Evolutionary conservation across 1,140 invertebrate genomes (phyloP), one percentile per base, ranked within the genome.

Genomic region (Drusus annulatus): DNA sequence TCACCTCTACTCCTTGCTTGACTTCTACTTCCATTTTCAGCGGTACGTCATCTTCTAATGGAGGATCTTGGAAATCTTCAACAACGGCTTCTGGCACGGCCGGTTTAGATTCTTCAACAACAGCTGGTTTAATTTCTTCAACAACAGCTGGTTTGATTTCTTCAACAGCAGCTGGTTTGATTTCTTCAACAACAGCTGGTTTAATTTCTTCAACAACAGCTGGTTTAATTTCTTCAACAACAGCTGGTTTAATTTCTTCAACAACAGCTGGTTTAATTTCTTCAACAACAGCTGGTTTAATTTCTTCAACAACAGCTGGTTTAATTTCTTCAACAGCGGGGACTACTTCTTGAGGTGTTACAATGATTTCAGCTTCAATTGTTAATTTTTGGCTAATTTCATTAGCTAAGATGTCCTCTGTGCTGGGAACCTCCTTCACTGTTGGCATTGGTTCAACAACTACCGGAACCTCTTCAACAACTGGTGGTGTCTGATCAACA

Each of bases 11-110:
- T 60, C 23, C 6, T 60, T 23, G 56, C 56, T 21, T 15, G 17
- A 23, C 2, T 60, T 60, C 56, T 60, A 17, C 16, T 45, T 45
- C 36, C 36, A 45, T 45, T 45, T 45, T 45, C 36, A 13, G 8
- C 15, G 17, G 8, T 23, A 68, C 17, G 13, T 31, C 63, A 25
- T 68, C 63, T 68, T 68, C 63, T 28, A 68, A 25, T 15, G 63
- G 63, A 25, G 63, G 63, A 68, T 28, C 25, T 28, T 68, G 25
- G 17, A 21, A 17, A 28, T 68, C 31, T 68, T 68, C 63, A 17
- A 17, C 17, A 25, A 25, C 4, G n/a, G 62, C 28, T 65, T 21
- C 62, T 25, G 17, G n/a, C 17, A 68, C 3, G 21, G 21, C 21
- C n/a, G 16, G 63, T 45, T 28, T 45, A 68, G 28, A 8, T 36